phyloP scores from a whole-genome alignment of 2,113 vertebrate genomes.

The Takifugu flavidus region DNA sequence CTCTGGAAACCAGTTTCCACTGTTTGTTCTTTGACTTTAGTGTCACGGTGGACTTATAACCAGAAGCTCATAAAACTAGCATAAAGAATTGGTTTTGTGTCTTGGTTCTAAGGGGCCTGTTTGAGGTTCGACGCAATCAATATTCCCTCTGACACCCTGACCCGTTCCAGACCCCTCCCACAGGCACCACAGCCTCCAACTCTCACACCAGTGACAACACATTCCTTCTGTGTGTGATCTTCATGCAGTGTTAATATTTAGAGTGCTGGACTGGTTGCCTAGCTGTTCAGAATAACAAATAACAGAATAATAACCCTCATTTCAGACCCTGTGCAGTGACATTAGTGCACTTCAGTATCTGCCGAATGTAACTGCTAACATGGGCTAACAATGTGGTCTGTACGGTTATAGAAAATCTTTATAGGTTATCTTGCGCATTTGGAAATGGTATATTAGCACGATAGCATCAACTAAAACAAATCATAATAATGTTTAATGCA shows the following conservation, averaged over 20 bases:
- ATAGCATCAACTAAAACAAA: neutral
- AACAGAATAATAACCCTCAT: constrained; percentile 18
- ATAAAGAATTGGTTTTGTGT: constrained; percentile 35
- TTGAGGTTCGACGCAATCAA: too few species aligned
- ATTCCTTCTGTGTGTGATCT: constrained; percentile 27
- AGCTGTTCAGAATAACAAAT: constrained; percentile 38
- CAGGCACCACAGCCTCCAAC: neutral
- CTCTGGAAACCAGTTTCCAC: too few species aligned
- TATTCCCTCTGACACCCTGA: constrained; percentile 24
- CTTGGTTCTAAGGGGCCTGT: constrained; percentile 25
- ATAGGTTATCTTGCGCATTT: too few species aligned
- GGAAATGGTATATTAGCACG: constrained; percentile 11
- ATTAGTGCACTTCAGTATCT: too few species aligned
- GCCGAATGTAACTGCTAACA: too few species aligned
- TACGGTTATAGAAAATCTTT: too few species aligned
- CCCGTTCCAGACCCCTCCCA: neutral
- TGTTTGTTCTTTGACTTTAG: constrained; percentile 13
- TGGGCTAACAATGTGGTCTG: too few species aligned
- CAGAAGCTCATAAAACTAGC: constrained; percentile 34
- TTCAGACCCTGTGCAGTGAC: constrained; percentile 13
- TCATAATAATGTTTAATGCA: too few species aligned
- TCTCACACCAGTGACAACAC: constrained; percentile 7
- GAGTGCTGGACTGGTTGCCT: neutral
- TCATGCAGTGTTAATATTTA: constrained; percentile 27
- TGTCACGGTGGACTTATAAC: constrained; percentile 16